Evolutionary conservation across 1,140 invertebrate genomes (phyloP).

Genomic region (Drosophila novamexicana): DNA sequence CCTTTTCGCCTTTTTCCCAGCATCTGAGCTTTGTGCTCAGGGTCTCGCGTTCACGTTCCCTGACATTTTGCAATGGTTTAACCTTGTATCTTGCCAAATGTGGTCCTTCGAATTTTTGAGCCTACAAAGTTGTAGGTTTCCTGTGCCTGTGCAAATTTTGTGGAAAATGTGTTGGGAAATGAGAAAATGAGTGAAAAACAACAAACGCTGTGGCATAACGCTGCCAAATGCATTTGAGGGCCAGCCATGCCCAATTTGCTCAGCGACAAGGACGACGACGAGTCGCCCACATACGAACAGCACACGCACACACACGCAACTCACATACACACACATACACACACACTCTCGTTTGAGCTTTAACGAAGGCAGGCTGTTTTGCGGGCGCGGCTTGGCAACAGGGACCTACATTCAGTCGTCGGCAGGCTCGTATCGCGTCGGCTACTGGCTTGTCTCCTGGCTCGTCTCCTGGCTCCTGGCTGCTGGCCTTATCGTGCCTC

Average conservation of each 20-base stretch:
- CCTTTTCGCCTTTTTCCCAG: background rate
- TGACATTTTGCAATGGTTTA: conserved; percentile 68
- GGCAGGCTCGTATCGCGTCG: conserved; percentile 7
- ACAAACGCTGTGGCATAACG: conserved; percentile 64
- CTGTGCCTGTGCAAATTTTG: conserved; percentile 45
- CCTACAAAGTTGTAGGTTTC: conserved; percentile 72
- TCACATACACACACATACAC: background rate
- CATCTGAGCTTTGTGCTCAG: conserved; percentile 31
- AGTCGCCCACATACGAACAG: conserved; percentile 26
- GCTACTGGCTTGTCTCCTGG: conserved; percentile 14
- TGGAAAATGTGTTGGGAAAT: conserved; percentile 1
- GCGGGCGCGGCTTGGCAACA: conserved; percentile 76
- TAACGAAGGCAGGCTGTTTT: conserved; percentile 33
- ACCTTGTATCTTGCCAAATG: conserved; percentile 78
- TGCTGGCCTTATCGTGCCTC: conserved; percentile 44
- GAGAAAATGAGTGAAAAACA: conserved; percentile 11
- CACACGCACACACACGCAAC: conserved; percentile 2
- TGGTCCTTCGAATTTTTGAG: conserved; percentile 77
- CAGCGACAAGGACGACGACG: conserved; percentile 62
- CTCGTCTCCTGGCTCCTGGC: conserved; percentile 24
- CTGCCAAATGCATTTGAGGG: conserved; percentile 77
- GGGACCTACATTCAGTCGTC: conserved; percentile 77
- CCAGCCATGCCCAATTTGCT: conserved; percentile 50
- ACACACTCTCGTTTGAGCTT: conserved; percentile 27
- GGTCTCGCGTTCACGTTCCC: conserved; percentile 43